A percentile compares a stretch with the other conserved stretches of the same genome.
phyloP scores from a whole-genome alignment of 2,888 invertebrate species.

The Pollenia labialis region DNA sequence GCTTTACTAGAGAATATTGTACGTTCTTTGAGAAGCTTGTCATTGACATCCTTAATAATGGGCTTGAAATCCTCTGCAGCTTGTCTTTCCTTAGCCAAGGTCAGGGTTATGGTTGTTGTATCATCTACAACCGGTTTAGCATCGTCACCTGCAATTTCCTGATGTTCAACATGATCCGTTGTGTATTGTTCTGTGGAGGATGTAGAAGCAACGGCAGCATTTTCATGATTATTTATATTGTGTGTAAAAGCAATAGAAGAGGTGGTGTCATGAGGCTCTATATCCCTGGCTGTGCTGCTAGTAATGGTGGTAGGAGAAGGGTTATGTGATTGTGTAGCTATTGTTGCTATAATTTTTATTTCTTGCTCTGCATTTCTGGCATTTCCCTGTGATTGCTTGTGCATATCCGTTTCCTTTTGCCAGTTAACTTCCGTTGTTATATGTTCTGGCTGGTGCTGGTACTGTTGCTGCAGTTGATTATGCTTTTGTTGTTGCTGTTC shows the following conservation, averaged over 20 bases:
- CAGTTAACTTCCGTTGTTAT: constrained; percentile 71
- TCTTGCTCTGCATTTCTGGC: constrained; percentile 51
- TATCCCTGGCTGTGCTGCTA: background rate
- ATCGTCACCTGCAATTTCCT: constrained; percentile 50
- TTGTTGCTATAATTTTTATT: constrained; percentile 61
- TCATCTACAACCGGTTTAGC: constrained; percentile 59
- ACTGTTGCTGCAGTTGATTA: constrained; percentile 64
- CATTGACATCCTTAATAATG: constrained; percentile 80
- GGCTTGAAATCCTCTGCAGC: constrained; percentile 80
- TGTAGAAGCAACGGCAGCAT: background rate
- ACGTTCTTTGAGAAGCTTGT: constrained; percentile 78
- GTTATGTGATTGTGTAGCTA: constrained; percentile 41
- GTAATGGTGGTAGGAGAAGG: background rate
- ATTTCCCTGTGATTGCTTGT: constrained; percentile 61
- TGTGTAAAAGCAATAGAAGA: background rate
- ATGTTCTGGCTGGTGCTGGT: constrained; percentile 58
- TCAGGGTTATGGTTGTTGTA: constrained; percentile 19
- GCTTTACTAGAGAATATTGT: constrained; percentile 77
- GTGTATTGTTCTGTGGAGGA: background rate
- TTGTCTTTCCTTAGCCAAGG: constrained; percentile 4
- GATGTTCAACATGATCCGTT: constrained; percentile 11
- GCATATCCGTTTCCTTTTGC: constrained; percentile 73
- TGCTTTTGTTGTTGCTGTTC: constrained; percentile 60
- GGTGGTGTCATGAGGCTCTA: background rate
- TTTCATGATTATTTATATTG: background rate